Conservation (phyloP, 2,797 vertebrate species). For the Lepilemur septentrionalis region DNA sequence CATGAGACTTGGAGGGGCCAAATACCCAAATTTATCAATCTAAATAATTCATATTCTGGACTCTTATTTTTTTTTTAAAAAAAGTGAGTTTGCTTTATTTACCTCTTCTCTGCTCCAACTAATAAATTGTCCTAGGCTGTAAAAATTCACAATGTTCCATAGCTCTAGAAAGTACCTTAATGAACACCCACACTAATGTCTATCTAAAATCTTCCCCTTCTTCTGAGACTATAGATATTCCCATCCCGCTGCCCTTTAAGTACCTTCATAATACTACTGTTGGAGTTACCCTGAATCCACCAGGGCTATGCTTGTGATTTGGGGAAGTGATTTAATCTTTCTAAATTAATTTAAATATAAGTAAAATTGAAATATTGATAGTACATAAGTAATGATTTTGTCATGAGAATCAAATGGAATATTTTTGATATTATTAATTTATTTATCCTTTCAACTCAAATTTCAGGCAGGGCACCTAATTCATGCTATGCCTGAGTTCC, state of each 20-base stretch:
- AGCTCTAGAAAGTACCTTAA: neutral
- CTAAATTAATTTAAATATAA: neutral
- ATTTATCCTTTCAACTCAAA: neutral
- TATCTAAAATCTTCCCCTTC: neutral
- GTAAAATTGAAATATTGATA: neutral
- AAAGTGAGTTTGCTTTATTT: neutral
- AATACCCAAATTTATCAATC: neutral
- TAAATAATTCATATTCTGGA: neutral
- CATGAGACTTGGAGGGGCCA: neutral
- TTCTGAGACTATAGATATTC: neutral
- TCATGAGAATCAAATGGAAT: neutral
- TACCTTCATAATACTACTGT: too few relatives aligned
- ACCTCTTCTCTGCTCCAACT: neutral
- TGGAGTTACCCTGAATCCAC: neutral
- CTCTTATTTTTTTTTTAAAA: neutral
- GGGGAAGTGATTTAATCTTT: neutral
- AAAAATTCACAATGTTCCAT: neutral
- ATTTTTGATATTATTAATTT: neutral
- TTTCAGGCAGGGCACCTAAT: neutral
- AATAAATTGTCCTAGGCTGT: neutral
- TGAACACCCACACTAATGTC: too few relatives aligned
- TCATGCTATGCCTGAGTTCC: neutral
- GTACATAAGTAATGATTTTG: neutral
- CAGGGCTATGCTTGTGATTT: neutral
- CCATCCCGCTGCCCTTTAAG: neutral